Base-by-base conservation (phyloP, 1,140 invertebrate species). In the Neocloeon triangulifer region DNA sequence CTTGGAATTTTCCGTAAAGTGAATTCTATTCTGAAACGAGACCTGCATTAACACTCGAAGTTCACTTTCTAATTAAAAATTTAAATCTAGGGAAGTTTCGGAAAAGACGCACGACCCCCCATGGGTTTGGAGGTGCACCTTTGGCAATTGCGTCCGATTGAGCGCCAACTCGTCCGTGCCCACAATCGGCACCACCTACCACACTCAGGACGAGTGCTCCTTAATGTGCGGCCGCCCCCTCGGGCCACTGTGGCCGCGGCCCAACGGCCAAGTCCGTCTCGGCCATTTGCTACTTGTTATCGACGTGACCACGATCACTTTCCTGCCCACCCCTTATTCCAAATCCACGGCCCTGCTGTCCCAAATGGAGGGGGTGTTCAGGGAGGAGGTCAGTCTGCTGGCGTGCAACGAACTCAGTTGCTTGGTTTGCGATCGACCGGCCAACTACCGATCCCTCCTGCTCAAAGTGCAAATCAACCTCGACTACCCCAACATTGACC, bases 211-310 rank as follows among this genome's bases (percentile, higher is more conserved):
- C n/a, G 46, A 47, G 7, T 46, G 53, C 19, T 80, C 74, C 41
- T 54, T 69, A 15, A 52, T 75, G 1, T 60, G 65, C 0, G 78
- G 75, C 47, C 70, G 69, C 6, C 48, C 54, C 23, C 64, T 62
- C 41, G 68, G 70, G 0, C 56, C 63, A 1, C 53, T 79, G 10
- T 80, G 73, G 75, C 75, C 74, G 0, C 49, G 59, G 39, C 73
- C 74, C 4, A 71, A 66, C 0, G 59, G 49, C 3, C 46, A 45
- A 0, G 56, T 49, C 7, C 43, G 17, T 8, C 39, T 67, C 0
- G 51, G 56, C 10, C 49, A 48, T 12, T 49, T n/a, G 2, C 3
- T 22, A 9, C 9, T 26, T 8, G 14, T 26, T 9, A 7, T 17
- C 19, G 13, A 19, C 13, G 25, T 13, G 12, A 12, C 17, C 9